Percentiles rank a stretch among this genome's conserved stretches.
Conservation (phyloP, 2,888 invertebrate genomes). For the Aphodius granarius region DNA sequence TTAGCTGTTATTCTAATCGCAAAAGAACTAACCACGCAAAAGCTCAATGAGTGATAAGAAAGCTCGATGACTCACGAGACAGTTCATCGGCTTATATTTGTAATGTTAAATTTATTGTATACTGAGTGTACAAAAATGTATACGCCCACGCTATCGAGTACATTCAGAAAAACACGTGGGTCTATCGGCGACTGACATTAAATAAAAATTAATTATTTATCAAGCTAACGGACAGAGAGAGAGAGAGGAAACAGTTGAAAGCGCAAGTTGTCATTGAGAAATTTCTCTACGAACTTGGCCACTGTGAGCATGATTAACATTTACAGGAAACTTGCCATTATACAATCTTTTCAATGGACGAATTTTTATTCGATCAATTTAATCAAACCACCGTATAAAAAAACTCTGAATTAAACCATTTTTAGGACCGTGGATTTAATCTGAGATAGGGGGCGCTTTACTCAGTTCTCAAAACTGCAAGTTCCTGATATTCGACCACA, state of each 20-base stretch:
- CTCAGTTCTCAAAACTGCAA: neutral
- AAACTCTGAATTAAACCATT: neutral
- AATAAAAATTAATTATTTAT: slow-evolving; percentile 36
- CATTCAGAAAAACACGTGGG: slow-evolving; percentile 39
- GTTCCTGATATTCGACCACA: neutral
- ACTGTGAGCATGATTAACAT: neutral
- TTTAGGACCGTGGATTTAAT: neutral
- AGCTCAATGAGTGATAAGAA: neutral
- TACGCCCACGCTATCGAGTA: slow-evolving; percentile 38
- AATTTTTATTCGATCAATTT: neutral
- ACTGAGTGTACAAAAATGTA: slow-evolving; percentile 22
- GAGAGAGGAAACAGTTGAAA: neutral
- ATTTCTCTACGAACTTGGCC: neutral
- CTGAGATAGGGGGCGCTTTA: neutral
- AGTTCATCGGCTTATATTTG: slow-evolving; percentile 2
- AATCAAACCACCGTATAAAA: neutral
- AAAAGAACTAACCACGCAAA: neutral
- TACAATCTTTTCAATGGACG: neutral
- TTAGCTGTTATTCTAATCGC: neutral
- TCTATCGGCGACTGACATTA: slow-evolving; percentile 35
- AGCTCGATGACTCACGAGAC: neutral
- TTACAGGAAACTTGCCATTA: neutral
- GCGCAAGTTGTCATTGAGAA: neutral
- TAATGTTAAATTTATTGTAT: neutral
- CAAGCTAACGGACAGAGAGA: slow-evolving; percentile 3